phyloP scores from a whole-genome alignment of 2,113 vertebrate genomes.

The Camelus bactrianus region DNA sequence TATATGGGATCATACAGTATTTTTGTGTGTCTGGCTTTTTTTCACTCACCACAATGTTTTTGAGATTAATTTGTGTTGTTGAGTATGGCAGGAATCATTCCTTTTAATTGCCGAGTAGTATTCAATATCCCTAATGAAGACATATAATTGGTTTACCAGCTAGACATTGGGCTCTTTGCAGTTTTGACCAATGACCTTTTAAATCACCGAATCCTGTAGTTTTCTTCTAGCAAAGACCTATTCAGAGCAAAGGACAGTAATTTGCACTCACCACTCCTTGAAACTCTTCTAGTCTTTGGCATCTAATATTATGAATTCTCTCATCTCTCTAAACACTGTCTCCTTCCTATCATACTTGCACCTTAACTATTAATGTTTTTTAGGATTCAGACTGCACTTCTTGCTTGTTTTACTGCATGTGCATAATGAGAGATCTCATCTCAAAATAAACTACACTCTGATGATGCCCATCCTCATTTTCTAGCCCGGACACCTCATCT shows the following conservation, averaged over 20 bases:
- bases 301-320: background rate
- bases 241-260: background rate
- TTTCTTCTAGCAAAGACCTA: background rate
- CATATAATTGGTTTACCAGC: background rate
- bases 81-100: background rate
- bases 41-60: background rate
- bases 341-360: background rate
- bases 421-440: background rate
- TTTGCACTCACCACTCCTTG: background rate
- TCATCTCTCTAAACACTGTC: background rate
- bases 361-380: background rate
- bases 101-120: background rate
- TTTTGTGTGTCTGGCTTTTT: background rate
- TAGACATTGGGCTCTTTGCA: background rate
- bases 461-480: background rate
- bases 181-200: background rate
- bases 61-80: background rate
- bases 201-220: background rate
- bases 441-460: background rate
- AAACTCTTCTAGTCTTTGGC: background rate
- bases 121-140: no score
- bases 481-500: background rate
- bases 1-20: background rate
- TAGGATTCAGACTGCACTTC: background rate
- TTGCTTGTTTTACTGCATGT: background rate